Evolutionary conservation across 2,113 vertebrate genomes (phyloP), one percentile per base, ranked within the genome.

Genomic region (Corvus hawaiiensis): DNA sequence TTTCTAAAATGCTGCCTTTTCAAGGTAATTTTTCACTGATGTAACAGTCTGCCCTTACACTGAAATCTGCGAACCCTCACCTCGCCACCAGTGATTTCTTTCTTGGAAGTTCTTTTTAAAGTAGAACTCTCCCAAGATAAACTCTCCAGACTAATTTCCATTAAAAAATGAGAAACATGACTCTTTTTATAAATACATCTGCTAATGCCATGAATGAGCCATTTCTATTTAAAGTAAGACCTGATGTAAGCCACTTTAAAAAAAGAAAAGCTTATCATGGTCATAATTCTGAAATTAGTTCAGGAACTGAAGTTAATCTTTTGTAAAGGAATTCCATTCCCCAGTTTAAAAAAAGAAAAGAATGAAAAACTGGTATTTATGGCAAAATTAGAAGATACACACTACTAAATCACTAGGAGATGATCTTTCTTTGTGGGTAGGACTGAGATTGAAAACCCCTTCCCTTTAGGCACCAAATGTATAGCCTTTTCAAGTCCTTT

Each of bases 401-500:
- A 49, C 16, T 12, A 54, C 39, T 52, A 81, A 82, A 87, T 90
- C 24, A n/a, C 44, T 20, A 74, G 67, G 51, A 86, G 13, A 69
- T 22, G 69, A 35, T 78, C 41, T 52, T 88, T 43, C 78, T 81
- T 89, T 89, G 55, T 79, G 82, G 59, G 19, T 10, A 74, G 52
- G 58, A 75, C 7, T 21, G n/a, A 92, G 48, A 86, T 1, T 63
- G 33, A 48, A 49, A 83, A 46, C 41, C 15, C 35, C 13, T 64
- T 58, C 41, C 75, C 30, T 69, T 88, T 44, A 69, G 49, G 58
- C 35, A 86, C 23, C 26, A 64, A 77, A 89, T 8, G 37, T 74
- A 28, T 74, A 87, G 90, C 48, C 54, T 97, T 92, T 95, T 62
- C 81, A 79, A 56, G 72, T 81, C 74, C 44, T 84, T 91, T 91